A percentile compares a stretch with the other conserved stretches of the same genome.
Evolutionary conservation across 2,888 invertebrate species (phyloP).

Genomic region (Halocaridina rubra): DNA sequence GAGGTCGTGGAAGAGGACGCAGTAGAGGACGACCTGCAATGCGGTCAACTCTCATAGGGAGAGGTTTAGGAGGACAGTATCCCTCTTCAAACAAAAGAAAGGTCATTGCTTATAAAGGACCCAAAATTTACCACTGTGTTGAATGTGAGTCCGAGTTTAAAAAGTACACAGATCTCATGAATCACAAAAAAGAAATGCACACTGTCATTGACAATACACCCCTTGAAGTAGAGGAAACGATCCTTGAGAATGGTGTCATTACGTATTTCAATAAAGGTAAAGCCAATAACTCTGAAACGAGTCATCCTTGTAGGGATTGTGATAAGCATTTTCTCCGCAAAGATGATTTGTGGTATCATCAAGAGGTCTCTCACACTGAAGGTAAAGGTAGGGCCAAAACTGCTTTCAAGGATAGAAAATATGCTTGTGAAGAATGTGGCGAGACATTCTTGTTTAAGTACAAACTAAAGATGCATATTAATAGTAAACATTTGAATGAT

Average conservation of each 20-base stretch:
- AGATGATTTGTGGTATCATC: constrained; percentile 62
- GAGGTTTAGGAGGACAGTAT: constrained; percentile 58
- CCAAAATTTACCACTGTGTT: constrained; percentile 58
- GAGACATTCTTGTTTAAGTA: constrained; percentile 63
- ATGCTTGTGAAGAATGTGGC: constrained; percentile 63
- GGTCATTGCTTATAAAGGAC: constrained; percentile 41
- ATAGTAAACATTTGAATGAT: constrained; percentile 63
- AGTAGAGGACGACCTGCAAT: constrained; percentile 48
- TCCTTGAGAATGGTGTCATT: constrained; percentile 60
- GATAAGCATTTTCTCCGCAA: constrained; percentile 61
- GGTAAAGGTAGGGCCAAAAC: constrained; percentile 61
- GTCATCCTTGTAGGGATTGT: constrained; percentile 62
- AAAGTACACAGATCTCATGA: constrained; percentile 59
- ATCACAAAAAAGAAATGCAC: constrained; percentile 58
- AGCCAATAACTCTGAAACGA: constrained; percentile 60
- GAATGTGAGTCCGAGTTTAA: constrained; percentile 62
- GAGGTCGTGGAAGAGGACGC: constrained; percentile 45
- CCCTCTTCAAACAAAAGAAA: constrained; percentile 49
- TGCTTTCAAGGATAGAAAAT: constrained; percentile 61
- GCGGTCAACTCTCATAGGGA: constrained; percentile 57
- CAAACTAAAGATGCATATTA: constrained; percentile 63
- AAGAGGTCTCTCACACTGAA: constrained; percentile 59
- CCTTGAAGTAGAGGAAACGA: constrained; percentile 59
- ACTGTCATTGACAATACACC: constrained; percentile 61
- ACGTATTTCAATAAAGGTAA: constrained; percentile 63